Base-by-base conservation (phyloP, 2,888 invertebrate species). In the Agelastica alni region DNA sequence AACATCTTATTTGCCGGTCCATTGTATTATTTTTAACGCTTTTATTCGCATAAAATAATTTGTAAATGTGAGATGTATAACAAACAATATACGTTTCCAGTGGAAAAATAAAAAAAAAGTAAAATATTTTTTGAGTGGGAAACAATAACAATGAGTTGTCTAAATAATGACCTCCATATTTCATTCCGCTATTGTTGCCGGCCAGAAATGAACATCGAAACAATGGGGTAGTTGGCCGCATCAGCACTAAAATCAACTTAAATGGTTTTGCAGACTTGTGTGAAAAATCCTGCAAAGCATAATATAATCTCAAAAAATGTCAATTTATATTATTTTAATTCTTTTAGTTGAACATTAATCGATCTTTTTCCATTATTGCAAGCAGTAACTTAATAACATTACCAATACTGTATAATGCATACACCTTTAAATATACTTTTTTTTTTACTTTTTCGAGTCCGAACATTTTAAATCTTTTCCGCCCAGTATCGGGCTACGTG, bases 151-250 rank as follows among this genome's bases (percentile, higher is more conserved):
- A 64, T 61, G 63, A 61, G 62, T 56, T 58, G 56, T 49, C 62
- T 67, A 60, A 69, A 67, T 69, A 70, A 70, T 67, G 67, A 65
- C 64, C 62, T 59, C 64, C 60, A 69, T 71, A 71, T 69, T 69
- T 71, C 70, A 70, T 60, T 63, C 60, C 61, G 55, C 63, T 64
- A 69, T 70, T 70, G 70, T 68, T 59, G 62, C 59, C 48, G 60
- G 54, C 49, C 62, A 56, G 66, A 69, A 70, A 70, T 70, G 68
- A 71, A 71, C 68, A 67, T 64, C 64, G 58, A 66, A 65, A 71
- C 69, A 70, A 71, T 69, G 57, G 69, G 63, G 58, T 61, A 66
- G 66, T 62, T 63, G 63, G 65, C 60, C 61, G 62, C 41, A 47
- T 42, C 51, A 53, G 64, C 66, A 66, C 66, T 63, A 59, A 61